These are phyloP conservation scores for Agrochola lychnidis DNA, from an alignment of 2,888 invertebrate species.

Conservation along the genomic window DNA sequence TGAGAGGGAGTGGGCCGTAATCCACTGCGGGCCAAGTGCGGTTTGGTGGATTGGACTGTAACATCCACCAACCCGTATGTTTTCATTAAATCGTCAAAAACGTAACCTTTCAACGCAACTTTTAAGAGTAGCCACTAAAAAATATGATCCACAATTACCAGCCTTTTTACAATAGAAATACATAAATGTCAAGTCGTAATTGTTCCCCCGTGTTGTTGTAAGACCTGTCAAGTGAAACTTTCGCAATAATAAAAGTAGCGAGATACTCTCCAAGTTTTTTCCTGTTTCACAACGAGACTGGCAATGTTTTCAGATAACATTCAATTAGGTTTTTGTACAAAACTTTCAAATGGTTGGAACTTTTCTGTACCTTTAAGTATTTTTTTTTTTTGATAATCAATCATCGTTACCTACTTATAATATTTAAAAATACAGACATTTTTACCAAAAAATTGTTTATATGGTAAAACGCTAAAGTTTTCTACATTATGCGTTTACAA, in stretches of 20 bases:
- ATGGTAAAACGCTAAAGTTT: too few species aligned
- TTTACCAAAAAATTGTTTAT: not conserved
- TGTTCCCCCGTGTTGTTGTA: slow-evolving; percentile 71
- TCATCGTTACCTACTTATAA: slow-evolving; percentile 25
- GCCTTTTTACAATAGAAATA: slow-evolving; percentile 61
- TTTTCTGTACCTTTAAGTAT: slow-evolving; percentile 36
- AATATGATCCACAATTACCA: slow-evolving; percentile 7
- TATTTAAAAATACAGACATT: slow-evolving; percentile 1
- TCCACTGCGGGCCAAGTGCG: too few species aligned
- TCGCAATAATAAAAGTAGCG: slow-evolving; percentile 81
- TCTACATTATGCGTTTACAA: not conserved
- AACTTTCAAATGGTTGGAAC: slow-evolving; percentile 62
- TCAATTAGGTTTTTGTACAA: slow-evolving; percentile 79
- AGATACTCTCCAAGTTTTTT: slow-evolving; percentile 74
- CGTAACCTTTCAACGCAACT: not conserved
- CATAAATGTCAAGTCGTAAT: slow-evolving; percentile 74
- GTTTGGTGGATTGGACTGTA: too few species aligned
- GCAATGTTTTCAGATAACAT: slow-evolving; percentile 79
- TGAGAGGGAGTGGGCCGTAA: too few species aligned
- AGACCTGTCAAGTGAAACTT: slow-evolving; percentile 77
- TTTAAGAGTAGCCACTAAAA: not conserved
- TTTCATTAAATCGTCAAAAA: not conserved
- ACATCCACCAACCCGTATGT: too few species aligned
- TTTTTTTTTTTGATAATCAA: slow-evolving; percentile 50
- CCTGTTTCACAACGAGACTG: slow-evolving; percentile 71